Base-by-base conservation (phyloP, 2,113 vertebrate species). In the Ceyx cyanopectus region DNA sequence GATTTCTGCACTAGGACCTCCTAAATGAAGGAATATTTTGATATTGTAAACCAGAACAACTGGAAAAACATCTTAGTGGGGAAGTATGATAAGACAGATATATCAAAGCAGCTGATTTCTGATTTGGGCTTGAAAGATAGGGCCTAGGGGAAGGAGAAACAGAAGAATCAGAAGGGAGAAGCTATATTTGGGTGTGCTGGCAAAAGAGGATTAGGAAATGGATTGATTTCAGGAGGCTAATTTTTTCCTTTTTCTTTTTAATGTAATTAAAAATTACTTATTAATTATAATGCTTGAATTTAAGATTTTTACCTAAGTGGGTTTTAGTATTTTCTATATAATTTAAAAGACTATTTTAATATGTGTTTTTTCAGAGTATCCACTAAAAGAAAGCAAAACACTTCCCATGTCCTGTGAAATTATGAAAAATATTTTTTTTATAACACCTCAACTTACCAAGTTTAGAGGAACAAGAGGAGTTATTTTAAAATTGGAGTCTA, bases 31-130 rank as follows among this genome's bases (percentile, higher is more conserved):
- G 56, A 37, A 24, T 5, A 74, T 7, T 88, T 92, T 77, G 21
- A 41, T 85, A 50, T 61, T 86, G n/a, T 37, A 70, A 86, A 5
- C 22, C n/a, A 81, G 51, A 80, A 56, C 24, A 88, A 78, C 13
- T 78, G 65, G 60, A 78, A 77, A 84, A 69, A 81, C 61, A 26
- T 24, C 16, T 92, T 89, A 48, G 27, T 86, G 32, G 32, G 56
- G 29, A 73, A 81, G 76, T 51, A 4, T 63, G 61, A 87, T 87
- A 80, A 82, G 65, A 50, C 30, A 81, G 73, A n/a, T n/a, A 78
- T 89, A 90, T 86, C 73, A 84, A 93, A 93, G 78, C 46, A 81
- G 32, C 9, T 57, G 74, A 88, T 70, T 90, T 70, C 77, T 84
- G 66, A 45, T 78, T 89, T 54, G 32, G 83, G 32, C n/a, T 86